Base-by-base conservation (phyloP, 2,888 invertebrate species). In the Drosophila buzzatii region DNA sequence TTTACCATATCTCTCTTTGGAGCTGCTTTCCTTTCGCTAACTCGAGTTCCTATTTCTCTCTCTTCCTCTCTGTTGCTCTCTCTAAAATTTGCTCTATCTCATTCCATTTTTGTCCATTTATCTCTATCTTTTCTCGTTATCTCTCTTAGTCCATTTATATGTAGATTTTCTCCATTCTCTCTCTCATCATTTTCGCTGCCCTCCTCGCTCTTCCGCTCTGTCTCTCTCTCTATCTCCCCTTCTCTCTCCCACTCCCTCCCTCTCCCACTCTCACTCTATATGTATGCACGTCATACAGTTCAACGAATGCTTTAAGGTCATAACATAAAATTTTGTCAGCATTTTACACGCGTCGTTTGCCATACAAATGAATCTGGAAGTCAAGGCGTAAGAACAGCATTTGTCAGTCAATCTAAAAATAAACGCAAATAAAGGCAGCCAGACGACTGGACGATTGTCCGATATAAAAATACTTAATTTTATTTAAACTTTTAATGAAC, bases 401-500 rank as follows among this genome's bases (percentile, higher is more conserved):
- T 76, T 42, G 52, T 58, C 68, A 67, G 70, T 12, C 66, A 44
- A 67, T 69, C 83, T 70, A 79, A 85, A 83, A 79, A 85, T 82
- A 76, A 68, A 73, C 42, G 66, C 69, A 82, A 71, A 82, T 70
- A 81, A 75, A 67, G 39, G 23, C 53, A 41, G 55, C 44, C 67
- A 77, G 74, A 77, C 77, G 58, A 58, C 39, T 61, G 49, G 18
- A 52, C 47, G 56, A 72, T 60, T 57, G 58, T 67, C 39, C 68
- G 49, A 77, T 70, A 70, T 55, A 59, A 52, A 73, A 76, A 61
- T 62, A 70, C 68, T 56, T 73, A 52, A 82, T 74, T 82, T 74
- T 65, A 73, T 73, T 79, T 71, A 60, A 80, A 70, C 59, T 61
- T 69, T 77, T 77, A 88, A 79, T 79, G 73, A 76, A 82, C 84